A percentile compares a stretch with the other conserved stretches of the same genome.
Conservation (phyloP, 2,113 vertebrate species). For the Corapipo altera region DNA sequence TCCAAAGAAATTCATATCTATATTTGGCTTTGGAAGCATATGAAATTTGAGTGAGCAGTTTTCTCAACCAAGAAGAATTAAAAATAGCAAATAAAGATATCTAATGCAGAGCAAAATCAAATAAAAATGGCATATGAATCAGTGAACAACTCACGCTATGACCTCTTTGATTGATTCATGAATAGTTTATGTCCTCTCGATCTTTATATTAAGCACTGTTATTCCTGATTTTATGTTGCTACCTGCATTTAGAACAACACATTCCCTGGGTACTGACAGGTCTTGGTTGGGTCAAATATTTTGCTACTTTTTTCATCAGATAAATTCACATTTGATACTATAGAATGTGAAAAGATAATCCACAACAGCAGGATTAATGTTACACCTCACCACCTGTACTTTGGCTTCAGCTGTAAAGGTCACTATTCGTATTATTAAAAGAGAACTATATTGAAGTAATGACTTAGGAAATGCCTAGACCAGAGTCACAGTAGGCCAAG, state of each 20-base stretch:
- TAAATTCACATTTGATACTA: not conserved
- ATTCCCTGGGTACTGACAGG: not conserved
- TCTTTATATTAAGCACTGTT: not conserved
- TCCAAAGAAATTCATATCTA: slow-evolving; percentile 28
- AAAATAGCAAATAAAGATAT: slow-evolving; percentile 49
- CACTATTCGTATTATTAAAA: not conserved
- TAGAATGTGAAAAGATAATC: not conserved
- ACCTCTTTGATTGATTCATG: not conserved
- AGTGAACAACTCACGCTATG: not conserved
- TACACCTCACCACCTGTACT: not conserved
- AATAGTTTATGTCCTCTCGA: not conserved
- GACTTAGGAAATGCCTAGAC: not conserved
- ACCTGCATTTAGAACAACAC: not conserved
- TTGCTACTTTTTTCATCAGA: not conserved
- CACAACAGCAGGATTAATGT: not conserved
- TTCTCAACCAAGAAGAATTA: slow-evolving; percentile 33
- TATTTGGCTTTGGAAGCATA: slow-evolving; percentile 56
- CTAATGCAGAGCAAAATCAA: slow-evolving; percentile 27
- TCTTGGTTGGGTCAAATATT: not conserved
- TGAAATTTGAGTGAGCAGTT: slow-evolving; percentile 53
- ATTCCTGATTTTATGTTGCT: not conserved
- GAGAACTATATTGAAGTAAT: not conserved
- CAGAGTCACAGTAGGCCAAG: not conserved
- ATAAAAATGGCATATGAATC: slow-evolving; percentile 17
- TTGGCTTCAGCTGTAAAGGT: not conserved